Conservation (phyloP, 2,797 vertebrate genomes). For the Varecia variegata region DNA sequence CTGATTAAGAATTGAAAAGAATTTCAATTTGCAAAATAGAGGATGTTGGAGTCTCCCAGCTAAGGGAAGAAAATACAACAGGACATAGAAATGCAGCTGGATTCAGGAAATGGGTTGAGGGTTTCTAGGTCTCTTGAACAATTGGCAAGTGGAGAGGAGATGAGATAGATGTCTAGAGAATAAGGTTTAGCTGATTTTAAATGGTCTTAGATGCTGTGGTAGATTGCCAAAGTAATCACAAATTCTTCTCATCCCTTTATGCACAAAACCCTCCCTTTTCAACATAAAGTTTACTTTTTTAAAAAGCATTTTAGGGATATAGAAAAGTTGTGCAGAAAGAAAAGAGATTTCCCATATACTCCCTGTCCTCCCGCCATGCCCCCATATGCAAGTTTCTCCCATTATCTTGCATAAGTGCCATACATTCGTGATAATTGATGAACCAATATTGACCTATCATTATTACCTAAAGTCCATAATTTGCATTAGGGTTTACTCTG, state of each 20-base stretch:
- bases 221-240: neutral
- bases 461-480: neutral
- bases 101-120: neutral
- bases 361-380: rapidly evolving
- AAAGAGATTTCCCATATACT: neutral
- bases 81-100: neutral
- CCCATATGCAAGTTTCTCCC: neutral
- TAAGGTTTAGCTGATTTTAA: neutral
- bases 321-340: neutral
- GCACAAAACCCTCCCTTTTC: neutral
- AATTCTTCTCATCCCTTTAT: neutral
- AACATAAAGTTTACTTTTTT: neutral
- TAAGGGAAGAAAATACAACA: neutral
- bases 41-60: neutral
- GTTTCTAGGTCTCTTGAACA: neutral
- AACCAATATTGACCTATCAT: neutral
- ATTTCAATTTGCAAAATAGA: neutral
- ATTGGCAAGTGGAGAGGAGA: neutral
- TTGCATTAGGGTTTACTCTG: neutral
- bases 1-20: neutral
- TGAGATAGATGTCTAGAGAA: neutral
- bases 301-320: neutral
- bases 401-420: neutral
- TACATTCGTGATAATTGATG: neutral
- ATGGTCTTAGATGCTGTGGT: neutral